phyloP scores from a whole-genome alignment of 2,888 invertebrate species.

The Torymus aiolomorphi region DNA sequence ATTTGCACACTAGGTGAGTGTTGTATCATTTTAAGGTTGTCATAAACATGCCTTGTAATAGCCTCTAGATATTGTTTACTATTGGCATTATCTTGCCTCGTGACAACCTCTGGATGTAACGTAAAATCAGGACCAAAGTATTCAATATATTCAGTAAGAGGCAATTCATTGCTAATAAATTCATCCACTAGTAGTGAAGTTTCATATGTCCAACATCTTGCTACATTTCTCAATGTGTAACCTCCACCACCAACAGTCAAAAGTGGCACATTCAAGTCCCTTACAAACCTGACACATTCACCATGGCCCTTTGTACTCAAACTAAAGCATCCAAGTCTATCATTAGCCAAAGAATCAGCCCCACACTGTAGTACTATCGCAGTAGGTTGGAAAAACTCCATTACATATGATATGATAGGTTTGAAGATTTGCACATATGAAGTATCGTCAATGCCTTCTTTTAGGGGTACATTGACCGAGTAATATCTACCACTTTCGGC shows the following conservation, averaged over 20 bases:
- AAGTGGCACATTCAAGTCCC: slow-evolving; percentile 93
- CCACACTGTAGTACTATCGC: slow-evolving; percentile 99
- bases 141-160: slow-evolving; percentile 96
- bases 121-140: slow-evolving; percentile 98
- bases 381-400: slow-evolving; percentile 97
- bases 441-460: slow-evolving; percentile 97
- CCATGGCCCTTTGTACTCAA: slow-evolving; percentile 96
- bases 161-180: slow-evolving; percentile 94
- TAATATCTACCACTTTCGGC: slow-evolving; percentile 97
- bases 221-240: slow-evolving; percentile 97
- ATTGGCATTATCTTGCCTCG: slow-evolving; percentile 93
- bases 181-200: slow-evolving; percentile 96
- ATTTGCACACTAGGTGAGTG: slow-evolving; percentile 98
- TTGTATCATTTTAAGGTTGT: slow-evolving; percentile 94
- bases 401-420: slow-evolving; percentile 93
- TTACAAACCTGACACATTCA: slow-evolving; percentile 97
- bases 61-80: slow-evolving; percentile 96
- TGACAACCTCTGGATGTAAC: slow-evolving; percentile 93
- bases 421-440: slow-evolving; percentile 96
- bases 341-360: slow-evolving; percentile 97
- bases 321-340: slow-evolving; percentile 96
- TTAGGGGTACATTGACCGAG: slow-evolving; percentile 97
- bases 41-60: slow-evolving; percentile 91
- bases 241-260: slow-evolving; percentile 90
- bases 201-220: slow-evolving; percentile 99